Conservation (phyloP, 2,888 invertebrate genomes). For the Amphipyra berbera region DNA sequence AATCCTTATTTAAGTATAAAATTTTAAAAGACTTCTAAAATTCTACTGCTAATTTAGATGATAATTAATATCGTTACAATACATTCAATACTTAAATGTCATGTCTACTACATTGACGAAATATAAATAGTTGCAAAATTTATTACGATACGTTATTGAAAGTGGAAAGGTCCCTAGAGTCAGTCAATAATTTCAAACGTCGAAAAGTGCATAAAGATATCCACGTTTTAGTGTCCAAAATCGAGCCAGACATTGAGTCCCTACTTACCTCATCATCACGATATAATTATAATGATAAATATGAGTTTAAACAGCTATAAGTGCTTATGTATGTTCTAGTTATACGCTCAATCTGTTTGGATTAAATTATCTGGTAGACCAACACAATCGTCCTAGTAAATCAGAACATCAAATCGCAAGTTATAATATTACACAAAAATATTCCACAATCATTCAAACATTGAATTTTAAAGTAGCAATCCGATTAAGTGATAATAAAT, state of each 20-base stretch:
- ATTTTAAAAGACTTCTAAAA: neutral
- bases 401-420: no score
- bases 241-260: no score
- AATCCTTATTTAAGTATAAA: no score
- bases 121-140: conserved; percentile 3
- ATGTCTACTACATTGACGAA: conserved; percentile 5
- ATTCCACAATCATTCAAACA: neutral
- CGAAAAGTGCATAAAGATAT: conserved; percentile 7
- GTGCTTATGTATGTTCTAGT: no score
- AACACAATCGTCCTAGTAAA: no score
- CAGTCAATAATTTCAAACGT: conserved; percentile 40
- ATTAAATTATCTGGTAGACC: no score
- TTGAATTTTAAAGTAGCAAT: conserved; percentile 5
- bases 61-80: conserved; percentile 1
- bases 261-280: no score
- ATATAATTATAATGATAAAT: no score
- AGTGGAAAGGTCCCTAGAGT: conserved; percentile 41
- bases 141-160: conserved; percentile 3
- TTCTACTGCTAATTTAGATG: conserved; percentile 13
- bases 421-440: neutral
- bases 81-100: conserved; percentile 1
- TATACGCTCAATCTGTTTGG: no score
- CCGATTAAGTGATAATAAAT: neutral
- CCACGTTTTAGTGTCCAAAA: neutral
- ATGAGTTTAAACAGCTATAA: no score